These are phyloP conservation scores for Propithecus deckenii DNA, from an alignment of 2,797 vertebrate genomes.

Conservation along the genomic window DNA sequence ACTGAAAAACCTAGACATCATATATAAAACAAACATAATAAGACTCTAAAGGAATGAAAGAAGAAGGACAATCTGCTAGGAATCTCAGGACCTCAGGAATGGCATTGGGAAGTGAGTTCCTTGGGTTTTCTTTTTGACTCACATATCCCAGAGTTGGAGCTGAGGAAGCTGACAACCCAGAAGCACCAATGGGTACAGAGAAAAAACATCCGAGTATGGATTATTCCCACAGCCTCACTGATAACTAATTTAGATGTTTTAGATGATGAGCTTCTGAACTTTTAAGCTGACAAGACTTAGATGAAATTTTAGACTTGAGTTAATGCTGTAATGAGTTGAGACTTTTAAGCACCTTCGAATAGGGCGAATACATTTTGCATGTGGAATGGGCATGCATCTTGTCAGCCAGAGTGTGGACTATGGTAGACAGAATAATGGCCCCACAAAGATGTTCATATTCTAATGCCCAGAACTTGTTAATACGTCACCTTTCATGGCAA, in stretches of 20 bases:
- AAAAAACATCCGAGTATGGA: neutral
- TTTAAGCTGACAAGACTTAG: neutral
- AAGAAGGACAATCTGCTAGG: neutral
- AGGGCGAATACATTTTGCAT: neutral
- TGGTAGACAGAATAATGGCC: neutral
- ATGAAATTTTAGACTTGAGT: constrained; percentile 6
- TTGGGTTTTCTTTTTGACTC: neutral
- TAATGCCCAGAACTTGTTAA: neutral
- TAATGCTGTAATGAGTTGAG: neutral
- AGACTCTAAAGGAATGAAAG: constrained; percentile 4
- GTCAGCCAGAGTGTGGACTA: neutral
- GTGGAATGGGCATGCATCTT: neutral
- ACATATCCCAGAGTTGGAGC: neutral
- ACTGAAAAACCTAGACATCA: neutral
- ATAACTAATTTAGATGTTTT: neutral
- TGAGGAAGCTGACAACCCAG: neutral
- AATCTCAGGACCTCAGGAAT: neutral
- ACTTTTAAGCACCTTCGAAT: neutral
- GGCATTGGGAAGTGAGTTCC: neutral
- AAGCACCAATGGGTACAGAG: neutral
- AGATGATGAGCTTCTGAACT: neutral
- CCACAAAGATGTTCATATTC: neutral
- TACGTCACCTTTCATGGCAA: neutral
- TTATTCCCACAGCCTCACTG: neutral
- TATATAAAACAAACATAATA: neutral